These are phyloP conservation scores for Tursiops truncatus DNA, from an alignment of 2,113 vertebrate genomes.

Conservation along the genomic window DNA sequence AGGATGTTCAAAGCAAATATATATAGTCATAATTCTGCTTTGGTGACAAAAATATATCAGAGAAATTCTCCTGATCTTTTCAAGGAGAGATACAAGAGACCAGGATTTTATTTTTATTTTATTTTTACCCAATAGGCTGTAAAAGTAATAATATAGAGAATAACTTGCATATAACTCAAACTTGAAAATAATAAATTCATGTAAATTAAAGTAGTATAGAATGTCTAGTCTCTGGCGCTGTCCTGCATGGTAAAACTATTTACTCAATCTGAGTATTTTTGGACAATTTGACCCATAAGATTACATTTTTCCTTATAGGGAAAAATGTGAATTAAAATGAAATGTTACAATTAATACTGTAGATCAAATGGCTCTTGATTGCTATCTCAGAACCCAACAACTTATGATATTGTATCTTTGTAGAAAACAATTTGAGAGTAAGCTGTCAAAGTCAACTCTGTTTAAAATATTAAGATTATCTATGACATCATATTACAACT, in stretches of 20 bases:
- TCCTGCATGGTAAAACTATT: not conserved
- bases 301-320: not conserved
- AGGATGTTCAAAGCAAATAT: not conserved
- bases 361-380: not conserved
- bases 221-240: not conserved
- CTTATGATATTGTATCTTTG: not conserved
- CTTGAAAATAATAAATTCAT: not conserved
- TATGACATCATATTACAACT: not conserved
- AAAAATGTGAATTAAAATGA: not conserved
- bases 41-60: not conserved
- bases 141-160: not conserved
- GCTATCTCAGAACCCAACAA: not conserved
- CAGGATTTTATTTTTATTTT: not conserved
- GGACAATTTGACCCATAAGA: not conserved
- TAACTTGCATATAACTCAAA: not conserved
- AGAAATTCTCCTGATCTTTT: not conserved
- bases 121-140: not conserved
- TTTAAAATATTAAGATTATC: not conserved
- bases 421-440: constrained; percentile 2
- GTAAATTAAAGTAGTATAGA: not conserved
- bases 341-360: not conserved
- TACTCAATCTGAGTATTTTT: not conserved
- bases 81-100: not conserved
- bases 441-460: not conserved
- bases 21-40: not conserved